phyloP scores from a whole-genome alignment of 92 coral and sea anemone species.

The Diadumene lineata region DNA sequence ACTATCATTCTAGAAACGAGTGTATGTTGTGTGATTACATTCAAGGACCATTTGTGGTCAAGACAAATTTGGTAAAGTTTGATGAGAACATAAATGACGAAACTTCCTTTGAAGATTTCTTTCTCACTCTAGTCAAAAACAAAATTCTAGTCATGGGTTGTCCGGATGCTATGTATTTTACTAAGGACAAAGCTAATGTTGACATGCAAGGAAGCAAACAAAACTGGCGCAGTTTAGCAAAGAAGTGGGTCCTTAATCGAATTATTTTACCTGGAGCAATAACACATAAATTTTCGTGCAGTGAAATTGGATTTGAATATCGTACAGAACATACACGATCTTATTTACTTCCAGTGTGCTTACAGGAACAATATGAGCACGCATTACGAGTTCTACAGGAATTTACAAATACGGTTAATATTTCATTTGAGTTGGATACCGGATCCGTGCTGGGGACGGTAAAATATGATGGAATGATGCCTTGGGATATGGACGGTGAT shows the following conservation, averaged over 20 bases:
- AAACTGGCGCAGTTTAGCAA: conserved; percentile 49
- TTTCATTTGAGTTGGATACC: conserved; percentile 43
- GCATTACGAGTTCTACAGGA: conserved; percentile 21
- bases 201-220: too few species aligned
- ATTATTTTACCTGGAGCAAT: conserved; percentile 35
- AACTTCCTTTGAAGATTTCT: conserved; percentile 46
- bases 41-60: conserved; percentile 62
- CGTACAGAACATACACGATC: background rate
- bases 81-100: conserved; percentile 39
- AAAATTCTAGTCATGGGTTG: conserved; percentile 36
- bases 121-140: conserved; percentile 13
- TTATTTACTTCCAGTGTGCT: conserved; percentile 51
- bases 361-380: conserved; percentile 41
- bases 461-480: conserved; percentile 46
- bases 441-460: conserved; percentile 49
- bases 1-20: conserved; percentile 33
- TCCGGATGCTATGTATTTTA: conserved; percentile 69
- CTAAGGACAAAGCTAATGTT: too few species aligned
- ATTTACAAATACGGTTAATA: conserved; percentile 26
- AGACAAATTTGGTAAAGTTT: conserved; percentile 27
- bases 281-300: conserved; percentile 47
- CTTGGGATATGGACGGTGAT: conserved; percentile 60
- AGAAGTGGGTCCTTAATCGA: conserved; percentile 56
- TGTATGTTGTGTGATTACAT: conserved; percentile 51
- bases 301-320: conserved; percentile 39